A percentile compares a stretch with the other conserved stretches of the same genome.
phyloP scores from a whole-genome alignment of 92 coral and sea anemone genomes.

The Porites cylindrica region DNA sequence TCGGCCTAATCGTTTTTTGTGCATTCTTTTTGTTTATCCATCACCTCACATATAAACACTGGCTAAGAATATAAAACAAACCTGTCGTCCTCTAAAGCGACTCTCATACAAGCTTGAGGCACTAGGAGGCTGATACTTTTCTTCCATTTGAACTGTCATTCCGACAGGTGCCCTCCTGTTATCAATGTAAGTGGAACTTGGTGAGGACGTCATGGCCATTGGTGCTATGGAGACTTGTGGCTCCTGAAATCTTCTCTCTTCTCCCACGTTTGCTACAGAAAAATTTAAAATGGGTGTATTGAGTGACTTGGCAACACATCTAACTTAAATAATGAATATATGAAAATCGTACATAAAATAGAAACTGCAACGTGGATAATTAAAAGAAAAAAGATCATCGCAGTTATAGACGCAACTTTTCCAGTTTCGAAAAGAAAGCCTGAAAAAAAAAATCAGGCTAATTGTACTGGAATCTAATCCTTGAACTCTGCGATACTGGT shows the following conservation, averaged over 20 bases:
- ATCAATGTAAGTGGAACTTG: constrained; percentile 64
- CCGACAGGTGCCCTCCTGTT: constrained; percentile 58
- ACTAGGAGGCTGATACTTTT: constrained; percentile 80
- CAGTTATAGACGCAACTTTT: no score
- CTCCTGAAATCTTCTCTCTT: constrained; percentile 52
- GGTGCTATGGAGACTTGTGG: constrained; percentile 49
- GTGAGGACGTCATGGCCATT: constrained; percentile 53
- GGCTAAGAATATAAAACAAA: not conserved
- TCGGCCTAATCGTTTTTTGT: no score
- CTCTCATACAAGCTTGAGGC: constrained; percentile 89
- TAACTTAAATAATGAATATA: no score
- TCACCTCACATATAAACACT: not conserved
- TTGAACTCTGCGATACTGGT: no score
- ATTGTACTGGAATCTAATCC: no score
- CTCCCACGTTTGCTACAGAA: constrained; percentile 10
- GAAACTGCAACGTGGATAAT: no score
- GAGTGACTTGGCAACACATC: not conserved
- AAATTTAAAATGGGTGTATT: not conserved
- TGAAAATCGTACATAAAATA: no score
- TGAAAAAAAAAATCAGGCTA: no score
- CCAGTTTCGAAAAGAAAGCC: no score
- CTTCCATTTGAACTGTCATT: constrained; percentile 88
- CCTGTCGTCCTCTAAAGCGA: constrained; percentile 70
- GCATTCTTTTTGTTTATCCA: no score
- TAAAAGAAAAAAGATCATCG: no score